Base-by-base conservation (phyloP, 1,140 invertebrate genomes). In the Drosophila takahashii region DNA sequence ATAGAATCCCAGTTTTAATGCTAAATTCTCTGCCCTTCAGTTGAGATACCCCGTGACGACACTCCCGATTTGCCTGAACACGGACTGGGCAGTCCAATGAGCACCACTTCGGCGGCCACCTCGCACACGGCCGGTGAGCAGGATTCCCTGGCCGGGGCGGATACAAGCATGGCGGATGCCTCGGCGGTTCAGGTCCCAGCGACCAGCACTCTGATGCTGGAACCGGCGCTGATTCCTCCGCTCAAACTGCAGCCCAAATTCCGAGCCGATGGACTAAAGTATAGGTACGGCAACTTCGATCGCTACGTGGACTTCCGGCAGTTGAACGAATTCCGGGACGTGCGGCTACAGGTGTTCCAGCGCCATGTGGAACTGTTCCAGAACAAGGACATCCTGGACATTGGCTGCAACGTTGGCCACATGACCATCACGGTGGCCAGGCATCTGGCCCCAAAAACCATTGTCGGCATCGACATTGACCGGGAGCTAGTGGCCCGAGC, bases 401-500 rank as follows among this genome's bases (percentile, higher is more conserved):
- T 99, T 90, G 99, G 99, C 9, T 99, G 99, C 92, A 99, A 99
- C 93, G 96, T 98, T 75, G 99, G 99, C 3, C 97, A 98, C 91
- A 95, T 99, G 47, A 98, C 98, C 3, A 93, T 97, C 16, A 95
- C 95, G 0, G 93, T 99, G 50, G 98, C 97, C 0, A 94, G 96
- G 70, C 96, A 98, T 81, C 96, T 97, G 90, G 93, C 94, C 34
- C 97, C 98, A 3, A 95, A 95, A 57, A 96, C 95, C 77, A 96
- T 99, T 58, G 94, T 97, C 37, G 99, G 99, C 37, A 96, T 99
- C 45, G 99, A 99, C 92, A 99, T 99, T 84, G 99, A 99, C 93
- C 93, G 95, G 34, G 95, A 96, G 61, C 93, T 99, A 54, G 97
- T 99, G 76, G 94, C 95, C 84, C 74, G 84, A 0, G 92, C 92